Conservation (phyloP, 2,113 vertebrate species). For the Fulmarus glacialis region DNA sequence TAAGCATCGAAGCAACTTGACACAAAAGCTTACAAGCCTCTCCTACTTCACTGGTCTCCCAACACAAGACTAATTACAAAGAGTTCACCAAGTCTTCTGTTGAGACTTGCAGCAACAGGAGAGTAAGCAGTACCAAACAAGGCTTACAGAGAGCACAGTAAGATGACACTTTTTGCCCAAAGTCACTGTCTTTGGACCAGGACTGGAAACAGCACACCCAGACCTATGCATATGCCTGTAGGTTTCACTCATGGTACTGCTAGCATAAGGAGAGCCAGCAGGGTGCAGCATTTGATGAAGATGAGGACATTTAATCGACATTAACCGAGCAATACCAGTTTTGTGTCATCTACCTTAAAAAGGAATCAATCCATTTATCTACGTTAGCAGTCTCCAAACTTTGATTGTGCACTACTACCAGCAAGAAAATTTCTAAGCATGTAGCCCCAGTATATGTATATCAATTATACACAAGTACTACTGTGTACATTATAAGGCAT, state of each 20-base stretch:
- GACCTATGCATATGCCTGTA: fast-evolving
- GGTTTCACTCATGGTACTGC: neutral
- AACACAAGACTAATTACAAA: neutral
- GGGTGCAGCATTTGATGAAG: neutral
- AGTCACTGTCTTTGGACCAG: neutral
- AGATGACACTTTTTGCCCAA: neutral
- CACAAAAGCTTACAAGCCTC: neutral
- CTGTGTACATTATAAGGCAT: neutral
- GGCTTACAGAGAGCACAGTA: neutral
- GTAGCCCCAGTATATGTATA: neutral
- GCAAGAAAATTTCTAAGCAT: neutral
- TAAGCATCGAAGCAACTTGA: neutral
- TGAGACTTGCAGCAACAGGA: neutral
- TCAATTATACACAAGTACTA: neutral
- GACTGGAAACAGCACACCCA: neutral
- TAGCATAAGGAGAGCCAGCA: neutral
- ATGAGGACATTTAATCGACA: neutral
- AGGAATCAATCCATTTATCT: neutral
- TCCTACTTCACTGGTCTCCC: neutral
- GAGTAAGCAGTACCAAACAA: neutral
- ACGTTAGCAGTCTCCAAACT: neutral
- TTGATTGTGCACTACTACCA: neutral
- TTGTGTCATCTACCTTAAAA: neutral
- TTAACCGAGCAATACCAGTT: neutral
- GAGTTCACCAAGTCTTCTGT: neutral